Base-by-base conservation (phyloP, 2,888 invertebrate species). In the Acleris literana region DNA sequence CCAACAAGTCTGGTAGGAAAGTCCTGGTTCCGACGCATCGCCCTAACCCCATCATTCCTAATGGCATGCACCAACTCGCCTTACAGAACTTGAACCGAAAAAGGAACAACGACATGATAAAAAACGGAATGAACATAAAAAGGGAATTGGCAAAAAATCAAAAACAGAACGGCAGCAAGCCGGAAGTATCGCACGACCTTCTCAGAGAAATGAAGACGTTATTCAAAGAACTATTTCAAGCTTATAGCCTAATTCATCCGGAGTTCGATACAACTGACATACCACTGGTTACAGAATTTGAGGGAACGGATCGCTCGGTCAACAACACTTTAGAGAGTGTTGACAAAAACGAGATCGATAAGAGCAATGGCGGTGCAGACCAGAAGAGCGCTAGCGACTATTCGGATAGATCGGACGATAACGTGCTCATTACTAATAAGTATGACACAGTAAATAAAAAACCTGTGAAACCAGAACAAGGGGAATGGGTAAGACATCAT, bases 81-180 rank as follows among this genome's bases (percentile, higher is more conserved):
- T 17, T 60, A 5, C 53, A 59, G 9, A 54, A 64, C 44, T 9
- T 44, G n/a, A 77, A 44, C 29, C 78, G 80, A 25, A 85, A 83
- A 74, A 76, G 78, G 65, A 56, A 74, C 57, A 54, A 60, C 29
- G 16, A 20, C 1, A 51, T n/a, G 5, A 54, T 29, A 9, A 58
- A 29, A 39, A 66, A 70, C n/a, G 68, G 71, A 7, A 81, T 80
- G 49, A 83, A 82, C 74, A 80, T 77, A 6, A 58, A 78, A 70
- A 80, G 83, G 53, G 84, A 85, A 73, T 83, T 83, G 1, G 85
- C 82, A 2, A 18, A 81, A 74, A 71, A 80, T 72, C 73, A 75
- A 77, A 66, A 73, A 4, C 5, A 44, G 13, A 44, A 16, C 3
- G 44, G 5, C 5, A 44, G n/a, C 16, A 44, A 46, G 5, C n/a